Evolutionary conservation across 2,113 vertebrate species (phyloP).

Genomic region (Semnornis frantzii): DNA sequence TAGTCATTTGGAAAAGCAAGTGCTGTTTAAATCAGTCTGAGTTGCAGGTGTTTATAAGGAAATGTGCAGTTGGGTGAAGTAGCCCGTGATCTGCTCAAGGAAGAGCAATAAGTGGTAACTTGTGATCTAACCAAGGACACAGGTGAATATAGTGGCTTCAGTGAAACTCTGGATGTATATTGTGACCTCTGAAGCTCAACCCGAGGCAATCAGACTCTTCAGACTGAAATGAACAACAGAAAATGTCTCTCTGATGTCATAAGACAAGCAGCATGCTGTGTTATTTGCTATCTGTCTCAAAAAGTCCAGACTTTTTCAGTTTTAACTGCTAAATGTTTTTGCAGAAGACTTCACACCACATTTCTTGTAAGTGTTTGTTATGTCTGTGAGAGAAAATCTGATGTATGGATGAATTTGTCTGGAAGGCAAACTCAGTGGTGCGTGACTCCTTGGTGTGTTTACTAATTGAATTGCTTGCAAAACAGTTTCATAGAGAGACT

Average conservation of each 20-base stretch:
- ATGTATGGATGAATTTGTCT: slow-evolving; percentile 16
- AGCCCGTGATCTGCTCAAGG: neutral
- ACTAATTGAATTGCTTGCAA: neutral
- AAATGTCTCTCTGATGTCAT: neutral
- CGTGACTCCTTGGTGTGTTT: neutral
- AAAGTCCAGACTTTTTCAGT: neutral
- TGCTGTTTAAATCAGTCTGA: neutral
- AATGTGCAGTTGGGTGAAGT: neutral
- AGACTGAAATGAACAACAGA: neutral
- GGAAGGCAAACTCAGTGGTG: neutral
- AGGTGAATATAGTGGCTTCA: neutral
- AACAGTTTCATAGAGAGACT: neutral
- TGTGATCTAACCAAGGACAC: neutral
- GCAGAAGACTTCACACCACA: neutral
- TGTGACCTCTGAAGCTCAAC: neutral
- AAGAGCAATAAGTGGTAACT: neutral
- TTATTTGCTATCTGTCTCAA: neutral
- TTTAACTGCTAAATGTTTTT: neutral
- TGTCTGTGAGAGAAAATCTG: slow-evolving; percentile 2
- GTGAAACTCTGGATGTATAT: neutral
- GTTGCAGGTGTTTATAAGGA: neutral
- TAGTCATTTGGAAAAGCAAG: neutral
- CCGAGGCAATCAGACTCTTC: neutral
- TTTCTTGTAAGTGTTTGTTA: slow-evolving; percentile 8
- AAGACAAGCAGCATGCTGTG: neutral